Evolutionary conservation across 2,888 invertebrate species (phyloP).

Genomic region (Panopea generosa): DNA sequence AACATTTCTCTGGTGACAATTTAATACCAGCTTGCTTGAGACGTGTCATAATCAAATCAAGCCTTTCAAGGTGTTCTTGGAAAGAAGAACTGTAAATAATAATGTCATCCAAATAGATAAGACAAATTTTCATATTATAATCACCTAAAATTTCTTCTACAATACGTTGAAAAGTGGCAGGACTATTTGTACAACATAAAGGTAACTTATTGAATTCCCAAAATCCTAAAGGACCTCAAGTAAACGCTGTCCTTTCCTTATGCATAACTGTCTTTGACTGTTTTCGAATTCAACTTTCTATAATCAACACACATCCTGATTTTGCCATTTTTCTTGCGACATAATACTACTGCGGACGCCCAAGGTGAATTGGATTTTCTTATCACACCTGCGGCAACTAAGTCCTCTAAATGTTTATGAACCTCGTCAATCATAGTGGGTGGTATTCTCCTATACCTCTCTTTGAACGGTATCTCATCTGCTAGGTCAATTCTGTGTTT

Average conservation of each 20-base stretch:
- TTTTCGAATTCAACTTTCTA: background rate
- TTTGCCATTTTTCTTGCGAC: background rate
- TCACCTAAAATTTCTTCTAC: slow-evolving; percentile 5
- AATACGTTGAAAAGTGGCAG: slow-evolving; percentile 2
- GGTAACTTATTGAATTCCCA: slow-evolving; percentile 2
- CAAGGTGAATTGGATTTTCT: slow-evolving; percentile 5
- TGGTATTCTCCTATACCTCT: slow-evolving; percentile 5
- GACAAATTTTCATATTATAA: slow-evolving; percentile 2
- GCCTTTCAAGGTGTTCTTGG: no score
- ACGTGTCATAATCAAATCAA: background rate
- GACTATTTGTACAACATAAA: background rate
- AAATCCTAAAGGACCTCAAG: slow-evolving; percentile 5
- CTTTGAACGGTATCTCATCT: slow-evolving; percentile 1
- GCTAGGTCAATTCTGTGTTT: slow-evolving; percentile 1
- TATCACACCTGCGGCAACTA: background rate
- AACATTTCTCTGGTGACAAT: background rate
- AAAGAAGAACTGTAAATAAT: background rate
- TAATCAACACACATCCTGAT: background rate
- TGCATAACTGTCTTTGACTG: background rate
- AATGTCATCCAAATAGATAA: slow-evolving; percentile 11
- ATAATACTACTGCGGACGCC: background rate
- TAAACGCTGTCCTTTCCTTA: slow-evolving; percentile 7
- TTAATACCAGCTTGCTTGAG: background rate
- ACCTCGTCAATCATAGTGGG: slow-evolving; percentile 7
- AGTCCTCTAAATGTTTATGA: background rate